phyloP scores from a whole-genome alignment of 2,888 invertebrate genomes.

The Aporophyla nigra region DNA sequence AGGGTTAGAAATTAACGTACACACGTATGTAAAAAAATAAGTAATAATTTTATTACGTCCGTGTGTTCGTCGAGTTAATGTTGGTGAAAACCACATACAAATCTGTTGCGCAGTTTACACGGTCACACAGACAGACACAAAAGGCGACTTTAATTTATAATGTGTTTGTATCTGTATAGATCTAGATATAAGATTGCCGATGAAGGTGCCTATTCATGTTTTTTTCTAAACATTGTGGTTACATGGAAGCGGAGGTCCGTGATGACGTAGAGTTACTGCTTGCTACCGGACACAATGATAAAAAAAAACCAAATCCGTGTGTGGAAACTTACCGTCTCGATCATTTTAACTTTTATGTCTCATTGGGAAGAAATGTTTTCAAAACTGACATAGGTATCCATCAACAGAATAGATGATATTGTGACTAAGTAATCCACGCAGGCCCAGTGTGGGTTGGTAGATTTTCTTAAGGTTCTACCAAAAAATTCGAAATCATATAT shows the following conservation, averaged over 20 bases:
- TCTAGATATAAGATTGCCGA: background rate
- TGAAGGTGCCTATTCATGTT: constrained; percentile 22
- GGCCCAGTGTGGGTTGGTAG: too few species aligned
- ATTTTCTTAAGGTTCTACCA: too few species aligned
- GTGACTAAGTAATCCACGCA: too few species aligned
- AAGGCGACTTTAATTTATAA: background rate
- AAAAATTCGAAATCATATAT: too few species aligned
- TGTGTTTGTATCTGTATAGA: background rate
- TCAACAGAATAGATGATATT: too few species aligned
- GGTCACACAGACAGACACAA: background rate
- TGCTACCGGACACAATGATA: constrained; percentile 29
- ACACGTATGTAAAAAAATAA: too few species aligned
- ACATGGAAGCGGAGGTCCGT: constrained; percentile 7
- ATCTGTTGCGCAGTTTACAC: background rate
- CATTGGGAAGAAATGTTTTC: background rate
- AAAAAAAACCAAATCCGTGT: constrained; percentile 15
- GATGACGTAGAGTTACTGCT: constrained; percentile 18
- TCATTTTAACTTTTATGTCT: background rate
- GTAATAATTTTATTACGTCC: too few species aligned
- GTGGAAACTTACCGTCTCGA: constrained; percentile 1
- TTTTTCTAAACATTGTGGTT: constrained; percentile 49
- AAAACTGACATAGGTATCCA: background rate
- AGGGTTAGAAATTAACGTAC: too few species aligned
- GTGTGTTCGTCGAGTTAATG: too few species aligned
- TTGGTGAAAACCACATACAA: background rate